These are phyloP conservation scores for Abrostola tripartita DNA, from an alignment of 2,888 invertebrate species.

Conservation along the genomic window DNA sequence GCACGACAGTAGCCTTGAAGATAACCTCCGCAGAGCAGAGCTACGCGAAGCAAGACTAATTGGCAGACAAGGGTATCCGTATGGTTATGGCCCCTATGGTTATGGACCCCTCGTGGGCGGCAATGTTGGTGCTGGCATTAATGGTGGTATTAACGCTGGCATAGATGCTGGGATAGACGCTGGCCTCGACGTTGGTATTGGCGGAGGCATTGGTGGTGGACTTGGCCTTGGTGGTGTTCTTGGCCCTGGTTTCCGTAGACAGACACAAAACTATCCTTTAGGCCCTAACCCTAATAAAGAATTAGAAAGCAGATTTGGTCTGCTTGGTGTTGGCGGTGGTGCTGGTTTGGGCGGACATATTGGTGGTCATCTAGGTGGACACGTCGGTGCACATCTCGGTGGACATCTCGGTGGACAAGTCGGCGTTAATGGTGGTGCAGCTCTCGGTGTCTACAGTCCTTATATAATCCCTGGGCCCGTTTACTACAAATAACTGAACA, in stretches of 20 bases:
- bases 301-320: background rate
- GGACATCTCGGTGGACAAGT: conserved; percentile 6
- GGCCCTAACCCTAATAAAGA: too few species aligned
- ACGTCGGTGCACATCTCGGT: conserved; percentile 12
- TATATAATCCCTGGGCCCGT: too few species aligned
- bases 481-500: too few species aligned
- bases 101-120: background rate
- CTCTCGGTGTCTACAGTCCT: background rate
- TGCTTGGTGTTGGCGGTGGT: background rate
- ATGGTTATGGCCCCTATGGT: background rate
- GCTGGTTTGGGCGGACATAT: conserved; percentile 4
- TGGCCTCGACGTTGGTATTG: background rate
- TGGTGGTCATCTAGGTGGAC: conserved; percentile 11
- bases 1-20: background rate
- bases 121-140: background rate
- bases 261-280: too few species aligned
- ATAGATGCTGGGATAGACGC: background rate
- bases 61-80: background rate
- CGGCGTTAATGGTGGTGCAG: background rate
- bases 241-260: background rate
- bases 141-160: background rate
- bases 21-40: background rate
- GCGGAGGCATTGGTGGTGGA: background rate
- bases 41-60: background rate
- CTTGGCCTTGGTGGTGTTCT: background rate